Evolutionary conservation across 2,888 invertebrate genomes (phyloP), one percentile per base, ranked within the genome.

Genomic region (Esperia sulphurella): DNA sequence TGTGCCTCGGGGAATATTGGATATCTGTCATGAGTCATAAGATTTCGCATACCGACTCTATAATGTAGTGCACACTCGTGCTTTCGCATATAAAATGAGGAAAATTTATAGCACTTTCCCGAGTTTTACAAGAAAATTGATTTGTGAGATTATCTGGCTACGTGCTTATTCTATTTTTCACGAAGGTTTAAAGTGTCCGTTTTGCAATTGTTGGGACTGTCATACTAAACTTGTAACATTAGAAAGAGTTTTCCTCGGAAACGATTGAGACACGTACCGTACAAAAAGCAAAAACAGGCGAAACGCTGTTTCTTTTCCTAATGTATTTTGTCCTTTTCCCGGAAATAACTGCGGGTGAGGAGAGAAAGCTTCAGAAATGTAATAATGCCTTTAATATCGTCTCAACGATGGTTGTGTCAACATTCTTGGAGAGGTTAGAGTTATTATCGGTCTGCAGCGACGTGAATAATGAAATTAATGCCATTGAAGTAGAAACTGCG

Each of bases 1-100:
- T 31, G 50, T 65, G 76, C 76, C 71, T 64, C 63, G 57, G 65
- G 71, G 71, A 75, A 77, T 82, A 84, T 84, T 83, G 83, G 79
- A 81, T 83, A 81, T 82, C 75, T 79, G 82, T 82, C 82, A 78
- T 73, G 75, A 80, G 75, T 81, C 75, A 74, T 74, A 75, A 79
- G 79, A 79, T 77, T 79, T 73, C 65, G 74, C 72, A 77, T 74
- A 62, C 71, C 62, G 65, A 74, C 70, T 76, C 71, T 73, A 73
- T 75, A 79, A 77, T 75, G 69, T 67, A 68, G 65, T 62, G 64
- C 66, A 67, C 65, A 73, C 62, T 60, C 52, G 57, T 61, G 59
- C 57, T 61, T 56, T 55, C 63, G 54, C 59, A 57, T 59, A 55
- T 57, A 61, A 57, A 71, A 64, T 60, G 54, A 54, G 54, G 52